A percentile compares a stretch with the other conserved stretches of the same genome.
Conservation (phyloP, 1,140 invertebrate genomes). For the Oncopodura yosiiana region DNA sequence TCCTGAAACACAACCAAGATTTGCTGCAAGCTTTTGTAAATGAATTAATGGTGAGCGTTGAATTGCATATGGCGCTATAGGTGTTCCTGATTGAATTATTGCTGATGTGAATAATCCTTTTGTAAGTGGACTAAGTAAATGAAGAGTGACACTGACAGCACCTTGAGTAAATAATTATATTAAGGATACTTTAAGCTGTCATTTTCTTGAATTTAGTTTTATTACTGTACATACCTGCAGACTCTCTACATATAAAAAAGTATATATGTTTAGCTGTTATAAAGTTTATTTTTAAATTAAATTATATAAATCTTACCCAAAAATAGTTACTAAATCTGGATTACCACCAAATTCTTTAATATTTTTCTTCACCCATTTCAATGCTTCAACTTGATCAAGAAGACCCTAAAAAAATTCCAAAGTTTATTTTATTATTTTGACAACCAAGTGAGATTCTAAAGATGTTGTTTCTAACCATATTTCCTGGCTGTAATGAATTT, state of each 20-base stretch:
- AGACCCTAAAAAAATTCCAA: too few species aligned
- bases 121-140: conserved; percentile 73
- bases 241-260: too few species aligned
- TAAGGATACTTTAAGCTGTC: too few species aligned
- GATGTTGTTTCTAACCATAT: too few species aligned
- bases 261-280: conserved; percentile 4
- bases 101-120: conserved; percentile 27
- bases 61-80: conserved; percentile 28
- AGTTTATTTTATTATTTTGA: too few species aligned
- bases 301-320: conserved; percentile 38
- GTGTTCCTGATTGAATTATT: conserved; percentile 27
- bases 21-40: conserved; percentile 22
- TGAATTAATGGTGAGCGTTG: conserved; percentile 19
- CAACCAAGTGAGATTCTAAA: too few species aligned
- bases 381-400: conserved; percentile 42
- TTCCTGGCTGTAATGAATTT: conserved; percentile 36
- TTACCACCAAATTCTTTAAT: conserved; percentile 42
- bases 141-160: conserved; percentile 81
- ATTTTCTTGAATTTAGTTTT: too few species aligned
- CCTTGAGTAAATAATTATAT: too few species aligned
- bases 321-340: conserved; percentile 40
- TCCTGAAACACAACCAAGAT: conserved; percentile 22
- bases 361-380: conserved; percentile 43
- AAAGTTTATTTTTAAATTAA: neutral
- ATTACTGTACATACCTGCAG: too few species aligned